A percentile compares a stretch with the other conserved stretches of the same genome.
phyloP scores from a whole-genome alignment of 2,113 vertebrate species.

The Carettochelys insculpta region DNA sequence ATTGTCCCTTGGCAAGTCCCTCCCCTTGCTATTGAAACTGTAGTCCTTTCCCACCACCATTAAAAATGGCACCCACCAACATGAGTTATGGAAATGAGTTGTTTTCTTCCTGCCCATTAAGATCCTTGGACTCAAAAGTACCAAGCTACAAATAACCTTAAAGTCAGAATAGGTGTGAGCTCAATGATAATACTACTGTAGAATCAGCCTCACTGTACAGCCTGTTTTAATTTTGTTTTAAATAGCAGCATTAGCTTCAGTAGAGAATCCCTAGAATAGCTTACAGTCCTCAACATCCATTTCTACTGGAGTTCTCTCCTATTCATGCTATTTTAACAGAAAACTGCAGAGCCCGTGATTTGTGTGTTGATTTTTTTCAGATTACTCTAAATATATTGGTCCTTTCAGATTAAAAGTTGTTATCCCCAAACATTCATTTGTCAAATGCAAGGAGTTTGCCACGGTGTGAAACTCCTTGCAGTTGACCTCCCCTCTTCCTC shows the following conservation, averaged over 20 bases:
- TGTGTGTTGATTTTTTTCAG: background rate
- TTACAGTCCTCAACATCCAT: background rate
- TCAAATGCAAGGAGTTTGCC: background rate
- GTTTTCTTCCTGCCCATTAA: background rate
- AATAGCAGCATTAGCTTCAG: background rate
- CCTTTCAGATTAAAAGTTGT: background rate
- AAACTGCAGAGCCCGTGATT: background rate
- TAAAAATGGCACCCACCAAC: background rate
- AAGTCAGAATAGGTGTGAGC: background rate
- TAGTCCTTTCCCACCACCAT: background rate
- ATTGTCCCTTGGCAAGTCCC: background rate
- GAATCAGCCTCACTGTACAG: background rate
- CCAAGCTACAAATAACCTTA: background rate
- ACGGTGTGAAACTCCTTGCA: no score
- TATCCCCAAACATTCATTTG: rapidly evolving
- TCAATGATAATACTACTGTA: background rate
- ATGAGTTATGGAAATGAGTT: background rate
- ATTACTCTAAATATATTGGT: background rate
- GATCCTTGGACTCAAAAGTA: background rate
- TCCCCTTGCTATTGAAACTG: background rate
- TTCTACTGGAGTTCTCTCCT: background rate
- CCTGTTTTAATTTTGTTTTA: background rate
- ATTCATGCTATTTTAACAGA: background rate
- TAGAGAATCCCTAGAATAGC: background rate
- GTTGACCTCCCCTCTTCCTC: no score